Conservation (phyloP, 2,888 invertebrate genomes). For the Campoplex capitator region DNA sequence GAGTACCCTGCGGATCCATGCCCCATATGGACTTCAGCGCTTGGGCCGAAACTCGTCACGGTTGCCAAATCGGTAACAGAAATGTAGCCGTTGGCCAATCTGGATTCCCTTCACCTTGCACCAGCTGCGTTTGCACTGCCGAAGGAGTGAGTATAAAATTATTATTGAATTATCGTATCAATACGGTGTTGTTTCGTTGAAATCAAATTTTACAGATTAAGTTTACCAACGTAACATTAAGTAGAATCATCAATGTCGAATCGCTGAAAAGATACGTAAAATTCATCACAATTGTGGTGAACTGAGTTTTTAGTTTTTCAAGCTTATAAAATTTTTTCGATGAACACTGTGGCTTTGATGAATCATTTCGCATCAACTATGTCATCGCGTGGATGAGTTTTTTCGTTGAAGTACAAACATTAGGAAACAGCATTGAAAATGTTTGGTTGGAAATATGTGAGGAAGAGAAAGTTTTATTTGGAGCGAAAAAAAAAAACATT, state of each 20-base stretch:
- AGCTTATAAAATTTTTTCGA: too few relatives aligned
- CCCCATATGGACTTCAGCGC: conserved; percentile 92
- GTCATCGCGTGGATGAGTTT: background rate
- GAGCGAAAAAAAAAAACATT: too few relatives aligned
- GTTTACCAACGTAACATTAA: too few relatives aligned
- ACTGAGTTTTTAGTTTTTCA: background rate
- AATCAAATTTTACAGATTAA: too few relatives aligned
- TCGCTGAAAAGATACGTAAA: background rate
- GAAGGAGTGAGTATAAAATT: conserved; percentile 90
- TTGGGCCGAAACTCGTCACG: conserved; percentile 93
- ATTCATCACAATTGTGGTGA: background rate
- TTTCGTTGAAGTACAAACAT: background rate
- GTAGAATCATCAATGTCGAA: background rate
- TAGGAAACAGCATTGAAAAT: too few relatives aligned
- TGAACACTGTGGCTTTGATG: background rate
- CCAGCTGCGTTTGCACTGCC: conserved; percentile 93
- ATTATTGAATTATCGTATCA: background rate
- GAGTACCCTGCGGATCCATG: conserved; percentile 93
- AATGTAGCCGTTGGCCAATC: conserved; percentile 93
- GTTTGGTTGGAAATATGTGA: too few relatives aligned
- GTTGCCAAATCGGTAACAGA: conserved; percentile 93
- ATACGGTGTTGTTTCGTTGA: background rate
- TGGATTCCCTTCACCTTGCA: conserved; percentile 95
- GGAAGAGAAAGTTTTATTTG: too few relatives aligned
- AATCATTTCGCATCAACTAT: background rate